Evolutionary conservation across 2,797 vertebrate genomes (phyloP).

Genomic region (Natrix natrix): DNA sequence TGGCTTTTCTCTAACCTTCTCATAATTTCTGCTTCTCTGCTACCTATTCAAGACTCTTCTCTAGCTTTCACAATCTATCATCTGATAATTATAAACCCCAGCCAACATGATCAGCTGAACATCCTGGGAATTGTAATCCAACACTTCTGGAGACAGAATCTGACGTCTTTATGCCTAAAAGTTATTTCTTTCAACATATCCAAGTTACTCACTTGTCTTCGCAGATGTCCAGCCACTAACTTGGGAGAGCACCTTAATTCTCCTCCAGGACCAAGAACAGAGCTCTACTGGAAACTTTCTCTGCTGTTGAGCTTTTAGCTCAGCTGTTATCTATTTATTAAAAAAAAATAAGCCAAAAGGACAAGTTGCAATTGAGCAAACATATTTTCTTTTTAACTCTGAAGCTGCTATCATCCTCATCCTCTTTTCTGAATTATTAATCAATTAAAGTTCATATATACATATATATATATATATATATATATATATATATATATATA

Average conservation of each 20-base stretch:
- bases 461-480: background rate
- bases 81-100: background rate
- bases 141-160: background rate
- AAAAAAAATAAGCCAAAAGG: slow-evolving; percentile 47
- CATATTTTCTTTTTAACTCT: slow-evolving; percentile 44
- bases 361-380: slow-evolving; percentile 36
- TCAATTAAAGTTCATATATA: background rate
- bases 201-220: background rate
- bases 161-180: slow-evolving; percentile 6
- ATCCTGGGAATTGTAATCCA: background rate
- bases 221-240: background rate
- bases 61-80: background rate
- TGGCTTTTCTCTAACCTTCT: slow-evolving; percentile 19
- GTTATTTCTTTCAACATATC: background rate
- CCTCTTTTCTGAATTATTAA: slow-evolving; percentile 9
- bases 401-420: slow-evolving; percentile 24
- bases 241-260: background rate
- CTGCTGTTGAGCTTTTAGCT: slow-evolving; percentile 41
- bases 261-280: background rate
- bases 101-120: background rate
- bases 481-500: background rate
- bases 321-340: slow-evolving; percentile 62
- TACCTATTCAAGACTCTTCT: background rate
- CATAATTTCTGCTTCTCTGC: background rate
- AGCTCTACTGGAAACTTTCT: slow-evolving; percentile 18